phyloP scores from a whole-genome alignment of 1,140 invertebrate genomes.

The Cryptotermes secundus region DNA sequence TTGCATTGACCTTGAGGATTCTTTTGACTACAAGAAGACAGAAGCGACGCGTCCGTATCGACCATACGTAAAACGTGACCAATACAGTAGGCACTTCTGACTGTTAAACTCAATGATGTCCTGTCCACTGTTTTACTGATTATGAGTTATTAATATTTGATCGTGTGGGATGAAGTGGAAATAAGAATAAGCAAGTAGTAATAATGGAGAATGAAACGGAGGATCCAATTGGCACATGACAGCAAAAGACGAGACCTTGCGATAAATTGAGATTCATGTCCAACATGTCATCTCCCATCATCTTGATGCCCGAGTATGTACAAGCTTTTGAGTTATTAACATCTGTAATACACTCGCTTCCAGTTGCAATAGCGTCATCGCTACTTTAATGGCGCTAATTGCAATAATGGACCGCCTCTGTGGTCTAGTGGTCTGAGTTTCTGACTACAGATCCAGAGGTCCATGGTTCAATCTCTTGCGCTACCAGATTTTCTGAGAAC shows the following conservation, averaged over 20 bases:
- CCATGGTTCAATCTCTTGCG: no score
- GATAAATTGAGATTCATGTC: slow-evolving; percentile 9
- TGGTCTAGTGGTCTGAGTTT: no score
- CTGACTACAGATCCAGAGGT: no score
- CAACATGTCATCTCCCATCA: neutral
- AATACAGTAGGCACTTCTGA: neutral
- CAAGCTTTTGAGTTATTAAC: neutral
- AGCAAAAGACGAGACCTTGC: slow-evolving; percentile 10
- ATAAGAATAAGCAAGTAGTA: neutral
- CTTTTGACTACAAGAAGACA: neutral
- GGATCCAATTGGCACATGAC: neutral
- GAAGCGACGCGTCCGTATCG: neutral
- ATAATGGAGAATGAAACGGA: neutral
- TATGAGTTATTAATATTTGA: slow-evolving; percentile 4
- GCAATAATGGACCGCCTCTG: no score
- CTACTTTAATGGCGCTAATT: neutral
- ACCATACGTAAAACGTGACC: no score
- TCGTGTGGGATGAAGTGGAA: neutral
- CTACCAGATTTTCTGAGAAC: no score
- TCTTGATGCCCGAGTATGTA: neutral
- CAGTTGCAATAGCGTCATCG: neutral
- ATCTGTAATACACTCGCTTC: neutral
- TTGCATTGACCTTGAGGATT: neutral
- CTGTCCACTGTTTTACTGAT: neutral
- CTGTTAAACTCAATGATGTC: neutral